Conservation (phyloP, 1,140 invertebrate species). For the Drosophila murphyi region DNA sequence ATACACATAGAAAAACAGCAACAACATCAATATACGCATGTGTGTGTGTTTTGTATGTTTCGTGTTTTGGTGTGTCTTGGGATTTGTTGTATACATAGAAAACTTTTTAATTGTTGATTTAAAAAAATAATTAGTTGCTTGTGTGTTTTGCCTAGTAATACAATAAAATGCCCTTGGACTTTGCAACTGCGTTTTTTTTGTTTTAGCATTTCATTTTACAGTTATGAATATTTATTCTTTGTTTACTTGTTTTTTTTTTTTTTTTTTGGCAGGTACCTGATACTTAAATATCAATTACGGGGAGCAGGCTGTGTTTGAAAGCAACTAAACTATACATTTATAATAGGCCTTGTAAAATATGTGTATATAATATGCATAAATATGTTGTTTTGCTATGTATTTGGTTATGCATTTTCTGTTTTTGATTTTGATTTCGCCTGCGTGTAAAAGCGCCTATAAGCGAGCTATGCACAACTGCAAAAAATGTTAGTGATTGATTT, state of each 20-base stretch:
- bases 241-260: conserved; percentile 34
- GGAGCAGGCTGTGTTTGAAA: conserved; percentile 31
- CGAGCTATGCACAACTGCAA: conserved; percentile 73
- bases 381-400: conserved; percentile 14
- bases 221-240: conserved; percentile 40
- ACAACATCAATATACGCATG: conserved; percentile 48
- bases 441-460: conserved; percentile 83
- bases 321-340: conserved; percentile 44
- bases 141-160: conserved; percentile 1
- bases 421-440: conserved; percentile 48
- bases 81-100: conserved; percentile 40
- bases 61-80: conserved; percentile 11
- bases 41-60: conserved; percentile 20
- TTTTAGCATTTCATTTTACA: conserved; percentile 8
- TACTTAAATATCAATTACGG: conserved; percentile 74
- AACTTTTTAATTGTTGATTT: conserved; percentile 19
- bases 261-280: conserved; percentile 76
- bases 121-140: conserved; percentile 41
- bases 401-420: conserved; percentile 15
- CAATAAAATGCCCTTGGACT: conserved; percentile 21
- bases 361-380: conserved; percentile 26
- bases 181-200: conserved; percentile 48
- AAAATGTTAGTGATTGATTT: conserved; percentile 66
- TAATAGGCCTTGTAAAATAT: conserved; percentile 24
- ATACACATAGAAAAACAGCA: conserved; percentile 35